A percentile compares a stretch with the other conserved stretches of the same genome.
phyloP scores from a whole-genome alignment of 2,797 vertebrate species.

The Enteromius afrohamiltoni region DNA sequence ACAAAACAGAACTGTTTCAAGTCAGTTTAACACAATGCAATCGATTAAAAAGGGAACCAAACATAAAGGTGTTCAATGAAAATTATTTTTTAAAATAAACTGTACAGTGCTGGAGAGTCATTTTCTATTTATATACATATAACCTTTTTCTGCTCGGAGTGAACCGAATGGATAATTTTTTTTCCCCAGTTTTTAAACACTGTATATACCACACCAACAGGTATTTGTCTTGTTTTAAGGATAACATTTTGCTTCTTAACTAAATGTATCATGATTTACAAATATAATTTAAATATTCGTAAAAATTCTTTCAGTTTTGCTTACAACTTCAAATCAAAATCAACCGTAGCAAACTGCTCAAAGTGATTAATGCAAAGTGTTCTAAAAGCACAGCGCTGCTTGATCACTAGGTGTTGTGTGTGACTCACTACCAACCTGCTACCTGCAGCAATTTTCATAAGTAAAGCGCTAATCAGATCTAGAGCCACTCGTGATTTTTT shows the following conservation, averaged over 20 bases:
- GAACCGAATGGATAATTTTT: no score
- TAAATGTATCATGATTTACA: neutral
- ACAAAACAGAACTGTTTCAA: no score
- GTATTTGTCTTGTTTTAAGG: no score
- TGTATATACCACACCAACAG: no score
- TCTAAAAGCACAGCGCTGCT: neutral
- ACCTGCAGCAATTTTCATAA: neutral
- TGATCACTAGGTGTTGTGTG: neutral
- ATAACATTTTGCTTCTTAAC: neutral
- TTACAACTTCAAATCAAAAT: neutral
- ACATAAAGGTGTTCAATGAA: no score
- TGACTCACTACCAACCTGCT: conserved; percentile 9
- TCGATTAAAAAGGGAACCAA: no score
- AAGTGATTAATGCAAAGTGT: neutral
- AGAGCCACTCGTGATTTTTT: conserved; percentile 4
- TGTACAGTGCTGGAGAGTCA: no score
- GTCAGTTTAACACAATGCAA: no score
- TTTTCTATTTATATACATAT: no score
- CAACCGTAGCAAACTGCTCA: neutral
- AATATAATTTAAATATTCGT: neutral
- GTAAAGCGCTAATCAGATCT: neutral
- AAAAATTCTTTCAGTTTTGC: neutral
- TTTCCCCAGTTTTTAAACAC: no score
- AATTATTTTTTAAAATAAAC: no score
- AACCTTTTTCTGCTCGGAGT: no score